A percentile compares a stretch with the other conserved stretches of the same genome.
Evolutionary conservation across 2,113 vertebrate genomes (phyloP).

Genomic region (Semnornis frantzii): DNA sequence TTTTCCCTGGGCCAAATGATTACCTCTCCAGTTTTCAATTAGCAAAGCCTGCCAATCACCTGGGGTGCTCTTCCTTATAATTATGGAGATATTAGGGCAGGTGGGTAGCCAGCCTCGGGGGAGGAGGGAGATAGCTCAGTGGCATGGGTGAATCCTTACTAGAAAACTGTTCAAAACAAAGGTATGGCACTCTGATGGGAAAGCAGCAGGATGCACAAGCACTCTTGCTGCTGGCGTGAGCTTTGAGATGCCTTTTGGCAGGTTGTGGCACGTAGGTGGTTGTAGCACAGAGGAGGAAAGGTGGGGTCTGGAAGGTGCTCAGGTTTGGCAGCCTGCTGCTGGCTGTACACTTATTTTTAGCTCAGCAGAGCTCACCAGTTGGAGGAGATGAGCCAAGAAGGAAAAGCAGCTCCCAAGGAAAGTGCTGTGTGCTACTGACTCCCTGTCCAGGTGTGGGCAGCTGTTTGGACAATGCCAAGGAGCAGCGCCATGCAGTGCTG

Average conservation of each 20-base stretch:
- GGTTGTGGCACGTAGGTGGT: background rate
- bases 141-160: background rate
- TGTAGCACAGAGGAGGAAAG: background rate
- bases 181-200: background rate
- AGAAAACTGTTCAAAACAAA: constrained; percentile 25
- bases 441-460: background rate
- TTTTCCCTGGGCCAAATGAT: constrained; percentile 72
- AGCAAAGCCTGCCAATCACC: constrained; percentile 65
- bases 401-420: background rate
- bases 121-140: background rate
- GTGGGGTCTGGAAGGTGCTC: constrained; percentile 13
- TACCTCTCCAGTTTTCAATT: constrained; percentile 70
- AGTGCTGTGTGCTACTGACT: background rate
- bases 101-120: constrained; percentile 56
- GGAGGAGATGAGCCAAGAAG: background rate
- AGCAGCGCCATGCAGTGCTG: fast-evolving
- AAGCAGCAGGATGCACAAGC: background rate
- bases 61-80: constrained; percentile 72
- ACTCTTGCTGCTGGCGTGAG: constrained; percentile 14
- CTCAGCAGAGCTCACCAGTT: background rate
- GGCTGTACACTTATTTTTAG: constrained; percentile 3
- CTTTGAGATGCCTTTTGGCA: background rate
- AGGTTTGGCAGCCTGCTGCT: background rate
- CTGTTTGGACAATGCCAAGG: background rate
- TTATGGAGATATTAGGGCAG: constrained; percentile 63